phyloP scores from a whole-genome alignment of 2,888 invertebrate genomes.

The Euzophera pinguis region DNA sequence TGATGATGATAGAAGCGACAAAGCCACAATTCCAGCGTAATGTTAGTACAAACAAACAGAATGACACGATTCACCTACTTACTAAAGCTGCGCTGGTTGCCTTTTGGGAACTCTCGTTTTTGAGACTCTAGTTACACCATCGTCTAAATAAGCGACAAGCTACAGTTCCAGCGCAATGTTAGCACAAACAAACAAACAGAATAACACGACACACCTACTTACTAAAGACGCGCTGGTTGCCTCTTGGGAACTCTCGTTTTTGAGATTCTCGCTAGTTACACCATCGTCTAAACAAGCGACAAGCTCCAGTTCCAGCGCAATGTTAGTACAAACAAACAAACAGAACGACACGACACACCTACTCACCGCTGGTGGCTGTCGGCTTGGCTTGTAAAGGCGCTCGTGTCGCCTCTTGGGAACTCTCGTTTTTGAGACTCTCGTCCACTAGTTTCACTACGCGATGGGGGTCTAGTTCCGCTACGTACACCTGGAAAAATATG shows the following conservation, averaged over 20 bases:
- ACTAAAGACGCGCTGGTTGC: slow-evolving; percentile 35
- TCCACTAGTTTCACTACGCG: slow-evolving; percentile 76
- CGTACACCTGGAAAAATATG: slow-evolving; percentile 82
- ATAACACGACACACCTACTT: slow-evolving; percentile 40
- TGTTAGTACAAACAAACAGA: neutral
- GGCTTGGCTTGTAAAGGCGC: slow-evolving; percentile 51
- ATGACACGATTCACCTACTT: slow-evolving; percentile 40
- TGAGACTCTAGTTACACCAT: slow-evolving; percentile 34
- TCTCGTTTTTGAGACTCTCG: slow-evolving; percentile 34
- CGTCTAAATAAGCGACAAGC: too few species aligned
- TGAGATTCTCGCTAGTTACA: slow-evolving; percentile 35
- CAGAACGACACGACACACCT: slow-evolving; percentile 27
- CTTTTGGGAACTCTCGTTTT: slow-evolving; percentile 30
- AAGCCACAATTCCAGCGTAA: too few species aligned
- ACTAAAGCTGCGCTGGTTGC: slow-evolving; percentile 35
- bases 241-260: slow-evolving; percentile 30
- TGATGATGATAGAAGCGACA: too few species aligned
- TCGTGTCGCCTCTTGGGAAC: slow-evolving; percentile 21
- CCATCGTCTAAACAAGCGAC: too few species aligned
- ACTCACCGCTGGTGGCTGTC: slow-evolving; percentile 69
- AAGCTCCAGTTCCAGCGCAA: too few species aligned
- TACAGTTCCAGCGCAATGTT: too few species aligned
- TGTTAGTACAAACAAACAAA: slow-evolving; percentile 3
- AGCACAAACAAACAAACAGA: neutral
- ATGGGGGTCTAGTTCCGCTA: slow-evolving; percentile 87